These are phyloP conservation scores for Pseudobourletiella spinata DNA, from an alignment of 1,140 invertebrate species.

Conservation along the genomic window DNA sequence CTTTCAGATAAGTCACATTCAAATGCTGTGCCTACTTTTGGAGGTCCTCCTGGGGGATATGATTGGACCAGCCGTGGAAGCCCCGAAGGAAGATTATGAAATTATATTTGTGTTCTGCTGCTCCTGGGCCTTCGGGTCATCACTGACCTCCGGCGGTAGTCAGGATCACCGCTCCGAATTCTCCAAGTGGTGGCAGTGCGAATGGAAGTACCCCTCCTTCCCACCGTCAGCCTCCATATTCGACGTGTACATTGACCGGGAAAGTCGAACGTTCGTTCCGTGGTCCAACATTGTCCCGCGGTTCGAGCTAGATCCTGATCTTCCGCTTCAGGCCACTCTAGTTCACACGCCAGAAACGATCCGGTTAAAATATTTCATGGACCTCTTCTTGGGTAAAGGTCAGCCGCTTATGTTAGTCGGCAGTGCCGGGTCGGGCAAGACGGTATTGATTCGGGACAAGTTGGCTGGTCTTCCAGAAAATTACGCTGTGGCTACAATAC, in stretches of 20 bases:
- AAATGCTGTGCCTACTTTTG: slow-evolving; percentile 88
- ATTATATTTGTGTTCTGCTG: slow-evolving; percentile 91
- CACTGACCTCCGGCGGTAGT: neutral
- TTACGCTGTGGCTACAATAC: slow-evolving; percentile 79
- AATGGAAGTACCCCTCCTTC: slow-evolving; percentile 92
- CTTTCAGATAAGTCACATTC: slow-evolving; percentile 72
- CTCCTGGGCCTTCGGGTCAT: slow-evolving; percentile 92
- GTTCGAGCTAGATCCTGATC: slow-evolving; percentile 83
- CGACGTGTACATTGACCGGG: slow-evolving; percentile 85
- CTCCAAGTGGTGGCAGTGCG: slow-evolving; percentile 93
- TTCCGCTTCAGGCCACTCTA: slow-evolving; percentile 78
- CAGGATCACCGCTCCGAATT: slow-evolving; percentile 83
- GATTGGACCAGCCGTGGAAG: slow-evolving; percentile 73
- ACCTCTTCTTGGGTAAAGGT: slow-evolving; percentile 74
- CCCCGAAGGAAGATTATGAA: slow-evolving; percentile 88
- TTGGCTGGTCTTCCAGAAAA: slow-evolving; percentile 68
- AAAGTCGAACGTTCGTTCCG: slow-evolving; percentile 76
- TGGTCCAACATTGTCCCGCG: slow-evolving; percentile 82
- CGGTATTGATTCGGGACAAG: slow-evolving; percentile 80
- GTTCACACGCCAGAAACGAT: slow-evolving; percentile 93
- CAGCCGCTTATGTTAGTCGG: slow-evolving; percentile 92
- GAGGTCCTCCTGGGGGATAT: slow-evolving; percentile 73
- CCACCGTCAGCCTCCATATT: slow-evolving; percentile 73
- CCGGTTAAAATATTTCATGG: slow-evolving; percentile 79
- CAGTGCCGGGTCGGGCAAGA: slow-evolving; percentile 81